phyloP scores from a whole-genome alignment of 2,888 invertebrate genomes.

The Himalopsyche anomala region DNA sequence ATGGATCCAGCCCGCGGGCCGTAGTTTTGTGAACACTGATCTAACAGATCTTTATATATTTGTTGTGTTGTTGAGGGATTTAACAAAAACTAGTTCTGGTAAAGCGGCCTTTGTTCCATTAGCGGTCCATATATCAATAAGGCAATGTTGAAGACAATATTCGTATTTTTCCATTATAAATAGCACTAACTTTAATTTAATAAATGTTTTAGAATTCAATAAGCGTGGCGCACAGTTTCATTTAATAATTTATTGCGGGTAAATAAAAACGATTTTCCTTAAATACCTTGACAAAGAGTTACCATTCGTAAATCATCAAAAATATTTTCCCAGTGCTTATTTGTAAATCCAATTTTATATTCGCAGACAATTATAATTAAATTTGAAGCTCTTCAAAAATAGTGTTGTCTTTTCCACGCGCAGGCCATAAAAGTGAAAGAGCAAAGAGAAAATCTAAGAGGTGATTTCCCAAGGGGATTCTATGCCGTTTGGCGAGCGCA shows the following conservation, averaged over 20 bases:
- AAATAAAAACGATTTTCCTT: too few species aligned
- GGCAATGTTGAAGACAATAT: too few species aligned
- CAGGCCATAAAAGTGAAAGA: conserved; percentile 62
- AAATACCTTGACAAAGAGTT: neutral
- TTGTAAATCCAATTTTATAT: conserved; percentile 9
- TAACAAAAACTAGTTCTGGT: too few species aligned
- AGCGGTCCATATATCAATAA: too few species aligned
- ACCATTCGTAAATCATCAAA: neutral
- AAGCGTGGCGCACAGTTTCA: too few species aligned
- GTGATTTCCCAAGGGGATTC: conserved; percentile 62
- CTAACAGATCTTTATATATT: too few species aligned
- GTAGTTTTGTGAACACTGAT: conserved; percentile 6
- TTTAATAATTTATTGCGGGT: too few species aligned
- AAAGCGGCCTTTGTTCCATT: too few species aligned
- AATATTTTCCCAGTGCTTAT: neutral
- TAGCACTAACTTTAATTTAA: too few species aligned
- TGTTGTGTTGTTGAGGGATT: too few species aligned
- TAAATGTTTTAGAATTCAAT: too few species aligned
- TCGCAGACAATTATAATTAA: conserved; percentile 37
- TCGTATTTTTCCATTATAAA: too few species aligned
- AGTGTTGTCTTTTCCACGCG: conserved; percentile 55
- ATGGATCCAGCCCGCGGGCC: neutral
- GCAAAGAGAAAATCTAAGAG: conserved; percentile 58
- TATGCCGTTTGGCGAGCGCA: conserved; percentile 46
- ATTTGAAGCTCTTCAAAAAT: conserved; percentile 17